These are phyloP conservation scores for Cladorhizidae sp. DNA, from an alignment of 37 sponge, comb jelly and placozoan genomes.

Conservation along the genomic window DNA sequence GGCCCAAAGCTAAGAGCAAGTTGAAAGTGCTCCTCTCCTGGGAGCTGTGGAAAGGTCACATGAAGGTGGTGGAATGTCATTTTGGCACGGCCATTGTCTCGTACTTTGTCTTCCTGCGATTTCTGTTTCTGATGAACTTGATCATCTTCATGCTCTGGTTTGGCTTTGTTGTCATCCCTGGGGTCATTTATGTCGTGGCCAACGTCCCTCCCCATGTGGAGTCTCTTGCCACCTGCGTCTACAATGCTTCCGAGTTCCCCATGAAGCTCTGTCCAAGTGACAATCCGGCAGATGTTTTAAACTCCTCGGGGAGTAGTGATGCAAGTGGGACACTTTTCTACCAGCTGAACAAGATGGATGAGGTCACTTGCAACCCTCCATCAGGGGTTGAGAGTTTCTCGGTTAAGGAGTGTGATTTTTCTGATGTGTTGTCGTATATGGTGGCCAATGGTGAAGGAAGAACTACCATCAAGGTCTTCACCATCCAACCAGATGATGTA, in stretches of 20 bases:
- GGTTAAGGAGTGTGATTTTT: not conserved
- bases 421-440: too few species aligned
- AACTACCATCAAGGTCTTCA: too few species aligned
- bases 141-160: slow-evolving; percentile 67
- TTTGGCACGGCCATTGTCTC: slow-evolving; percentile 92
- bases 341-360: not conserved
- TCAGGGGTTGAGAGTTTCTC: not conserved
- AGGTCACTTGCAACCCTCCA: not conserved
- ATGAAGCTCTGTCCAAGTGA: not conserved
- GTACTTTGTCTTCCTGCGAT: slow-evolving; percentile 92
- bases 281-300: not conserved
- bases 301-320: too few species aligned
- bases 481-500: too few species aligned
- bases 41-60: slow-evolving; percentile 80
- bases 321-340: not conserved
- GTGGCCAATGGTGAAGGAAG: too few species aligned
- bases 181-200: slow-evolving; percentile 33
- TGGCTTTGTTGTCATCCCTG: slow-evolving; percentile 73
- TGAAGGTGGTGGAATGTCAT: slow-evolving; percentile 84
- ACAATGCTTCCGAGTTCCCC: not conserved
- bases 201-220: not conserved
- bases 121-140: slow-evolving; percentile 83
- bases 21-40: slow-evolving; percentile 28
- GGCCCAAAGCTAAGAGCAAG: slow-evolving; percentile 72
- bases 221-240: slow-evolving; percentile 36